Evolutionary conservation across 1,140 invertebrate species (phyloP).

Genomic region (Drosophila mojavensis): DNA sequence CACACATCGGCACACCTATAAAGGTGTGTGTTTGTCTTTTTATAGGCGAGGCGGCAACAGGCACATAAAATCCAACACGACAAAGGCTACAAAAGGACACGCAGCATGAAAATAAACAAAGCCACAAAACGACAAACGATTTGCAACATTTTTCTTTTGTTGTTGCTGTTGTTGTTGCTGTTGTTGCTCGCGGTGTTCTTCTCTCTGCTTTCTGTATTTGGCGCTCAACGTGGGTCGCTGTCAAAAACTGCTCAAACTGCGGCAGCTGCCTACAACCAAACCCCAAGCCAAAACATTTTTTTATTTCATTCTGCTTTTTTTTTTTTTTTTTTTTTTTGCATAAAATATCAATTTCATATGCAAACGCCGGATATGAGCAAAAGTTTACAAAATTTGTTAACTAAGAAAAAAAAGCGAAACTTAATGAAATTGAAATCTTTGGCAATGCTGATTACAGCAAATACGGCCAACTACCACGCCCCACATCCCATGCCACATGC

Average conservation of each 20-base stretch:
- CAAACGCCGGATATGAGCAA: slow-evolving; percentile 50
- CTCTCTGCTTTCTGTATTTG: not conserved
- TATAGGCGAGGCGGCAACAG: slow-evolving; percentile 46
- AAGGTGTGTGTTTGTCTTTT: slow-evolving; percentile 47
- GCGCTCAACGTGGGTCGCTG: slow-evolving; percentile 23
- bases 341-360: slow-evolving; percentile 77
- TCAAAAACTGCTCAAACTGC: slow-evolving; percentile 65
- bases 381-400: slow-evolving; percentile 22
- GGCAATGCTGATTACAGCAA: slow-evolving; percentile 16
- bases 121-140: slow-evolving; percentile 58
- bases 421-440: slow-evolving; percentile 69
- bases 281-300: not conserved
- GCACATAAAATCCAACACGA: slow-evolving; percentile 60
- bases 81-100: slow-evolving; percentile 21
- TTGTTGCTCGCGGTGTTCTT: not conserved
- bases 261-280: slow-evolving; percentile 39
- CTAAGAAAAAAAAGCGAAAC: slow-evolving; percentile 14
- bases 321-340: slow-evolving; percentile 48
- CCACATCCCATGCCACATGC: too few relatives aligned
- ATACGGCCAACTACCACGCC: not conserved
- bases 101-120: slow-evolving; percentile 68
- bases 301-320: slow-evolving; percentile 49
- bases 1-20: slow-evolving; percentile 17
- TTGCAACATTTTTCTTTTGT: not conserved
- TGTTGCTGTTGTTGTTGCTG: not conserved